Base-by-base conservation (phyloP, 2,888 invertebrate species). In the Poecilus cupreus region DNA sequence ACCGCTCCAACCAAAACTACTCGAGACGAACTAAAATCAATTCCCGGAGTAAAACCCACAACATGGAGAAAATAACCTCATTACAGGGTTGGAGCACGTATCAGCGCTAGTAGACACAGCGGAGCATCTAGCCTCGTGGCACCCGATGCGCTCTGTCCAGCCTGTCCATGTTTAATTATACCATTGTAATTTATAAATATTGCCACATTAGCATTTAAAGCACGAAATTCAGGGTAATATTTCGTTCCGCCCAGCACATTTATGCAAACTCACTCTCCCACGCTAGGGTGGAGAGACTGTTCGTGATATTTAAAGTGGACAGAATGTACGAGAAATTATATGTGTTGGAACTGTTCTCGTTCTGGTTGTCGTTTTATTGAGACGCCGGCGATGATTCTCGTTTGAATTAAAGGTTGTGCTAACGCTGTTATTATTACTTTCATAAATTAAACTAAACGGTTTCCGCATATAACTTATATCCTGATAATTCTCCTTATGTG, bases 101-200 rank as follows among this genome's bases (percentile, higher is more conserved):
- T 54, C 46, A 75, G 16, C n/a, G 24, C 75, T 54, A 70, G 18
- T 70, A 39, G 24, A 75, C 11, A 72, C 51, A 72, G 46, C 43
- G 16, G 46, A 75, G 46, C 46, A 51, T 51, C 18, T 51, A 51
- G 51, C n/a, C n/a, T 13, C 46, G 0, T 46, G n/a, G 46, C 46
- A 4, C n/a, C 46, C 46, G 51, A 51, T 18, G 37, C 18, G 4
- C 37, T 1, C 20, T 60, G 26, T 18, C 37, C 64, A 46, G 78
- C 64, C 16, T 68, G 64, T 68, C 64, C 39, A 68, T 68, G 64
- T 79, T 79, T 79, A 79, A 79, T 79, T 79, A 79, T 79, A 79
- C 77, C 77, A 79, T 68, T 79, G 79, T 79, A 79, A 79, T 79
- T 79, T 79, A 79, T 79, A 79, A 79, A 79, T 79, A 79, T 79